A percentile compares a stretch with the other conserved stretches of the same genome.
These are phyloP conservation scores for Polyodon spathula DNA, from an alignment of 2,113 vertebrate genomes.

Conservation along the genomic window DNA sequence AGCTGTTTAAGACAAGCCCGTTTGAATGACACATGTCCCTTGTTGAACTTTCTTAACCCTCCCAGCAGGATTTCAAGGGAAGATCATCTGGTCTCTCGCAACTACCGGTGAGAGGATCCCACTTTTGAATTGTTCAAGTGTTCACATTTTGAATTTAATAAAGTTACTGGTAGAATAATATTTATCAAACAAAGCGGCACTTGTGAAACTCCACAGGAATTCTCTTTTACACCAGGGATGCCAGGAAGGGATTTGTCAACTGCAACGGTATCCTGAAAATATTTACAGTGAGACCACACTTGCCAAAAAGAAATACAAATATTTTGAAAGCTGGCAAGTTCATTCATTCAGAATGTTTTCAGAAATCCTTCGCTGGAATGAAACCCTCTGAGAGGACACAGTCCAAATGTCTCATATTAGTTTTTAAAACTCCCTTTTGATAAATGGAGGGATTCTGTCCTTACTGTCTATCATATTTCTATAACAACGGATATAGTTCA, in stretches of 20 bases:
- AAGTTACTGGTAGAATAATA: constrained; percentile 30
- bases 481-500: no score
- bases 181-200: constrained; percentile 33
- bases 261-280: constrained; percentile 45
- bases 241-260: constrained; percentile 30
- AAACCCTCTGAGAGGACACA: not conserved
- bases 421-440: no score
- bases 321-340: not conserved
- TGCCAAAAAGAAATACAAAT: constrained; percentile 27
- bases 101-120: constrained; percentile 36
- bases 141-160: constrained; percentile 26
- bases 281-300: constrained; percentile 41
- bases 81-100: constrained; percentile 29
- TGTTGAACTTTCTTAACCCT: constrained; percentile 16
- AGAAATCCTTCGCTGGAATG: not conserved
- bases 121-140: constrained; percentile 12
- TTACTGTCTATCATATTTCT: no score
- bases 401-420: no score
- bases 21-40: no score
- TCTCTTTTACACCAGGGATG: constrained; percentile 34
- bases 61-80: constrained; percentile 36
- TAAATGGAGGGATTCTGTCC: no score
- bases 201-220: constrained; percentile 43
- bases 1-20: no score
- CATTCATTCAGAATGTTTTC: not conserved